Base-by-base conservation (phyloP, 2,113 vertebrate species). In the Mixornis gularis region DNA sequence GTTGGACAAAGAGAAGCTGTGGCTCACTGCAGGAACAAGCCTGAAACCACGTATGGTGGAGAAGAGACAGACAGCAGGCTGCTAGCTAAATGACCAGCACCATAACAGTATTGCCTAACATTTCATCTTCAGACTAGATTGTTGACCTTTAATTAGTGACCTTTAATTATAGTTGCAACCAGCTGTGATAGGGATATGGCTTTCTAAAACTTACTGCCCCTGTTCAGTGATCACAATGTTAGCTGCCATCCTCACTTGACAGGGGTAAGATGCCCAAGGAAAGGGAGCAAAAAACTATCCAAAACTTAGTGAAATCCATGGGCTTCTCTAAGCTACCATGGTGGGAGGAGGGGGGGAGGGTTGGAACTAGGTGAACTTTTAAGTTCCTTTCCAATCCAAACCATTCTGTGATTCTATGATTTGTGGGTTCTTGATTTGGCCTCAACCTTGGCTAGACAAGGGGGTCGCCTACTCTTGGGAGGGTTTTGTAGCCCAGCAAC, bases 21-120 rank as follows among this genome's bases (percentile, higher is more conserved):
- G 18, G 43, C 14, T 82, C 49, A 5, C 38, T 65, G 53, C 29
- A 56, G 36, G 22, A 74, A 7, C 10, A n/a, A 27, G 62, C 40
- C 53, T 41, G 49, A 82, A 76, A 60, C 20, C 27, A 51, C 0
- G 0, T 17, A 16, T 2, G 17, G 13, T 9, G 14, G 34, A 84
- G 65, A 29, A 87, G 3, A 66, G 32, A 15, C 20, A 59, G 51
- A 41, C 16, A 66, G 56, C 71, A 81, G 44, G 29, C 56, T 73
- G 49, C 32, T 58, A 40, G 81, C 46, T 85, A 56, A 68, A 69
- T 48, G 56, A 43, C 52, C 34, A 38, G 34, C 24, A 20, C 40
- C 24, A 1, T 34, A 63, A 53, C 6, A n/a, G 52, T 27, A 84
- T 41, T 2, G 7, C 6, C 51, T 13, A 46, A 34, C 26, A 32